A percentile compares a stretch with the other conserved stretches of the same genome.
Conservation (phyloP, 2,797 vertebrate genomes). For the Lepus townsendii region DNA sequence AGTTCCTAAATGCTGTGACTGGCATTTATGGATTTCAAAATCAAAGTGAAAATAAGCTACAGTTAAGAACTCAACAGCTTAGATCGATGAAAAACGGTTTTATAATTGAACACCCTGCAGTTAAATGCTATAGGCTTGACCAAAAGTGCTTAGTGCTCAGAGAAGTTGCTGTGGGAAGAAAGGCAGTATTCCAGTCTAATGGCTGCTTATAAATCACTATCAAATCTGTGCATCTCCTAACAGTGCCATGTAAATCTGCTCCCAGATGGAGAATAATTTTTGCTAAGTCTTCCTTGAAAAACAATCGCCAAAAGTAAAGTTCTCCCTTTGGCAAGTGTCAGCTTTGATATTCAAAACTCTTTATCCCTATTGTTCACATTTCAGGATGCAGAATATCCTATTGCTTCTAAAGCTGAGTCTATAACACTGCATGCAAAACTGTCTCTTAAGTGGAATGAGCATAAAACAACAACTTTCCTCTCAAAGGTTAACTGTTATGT, state of each 20-base stretch:
- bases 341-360: slow-evolving; percentile 58
- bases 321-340: slow-evolving; percentile 31
- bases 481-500: background rate
- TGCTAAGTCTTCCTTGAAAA: slow-evolving; percentile 65
- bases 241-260: slow-evolving; percentile 52
- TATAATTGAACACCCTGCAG: slow-evolving; percentile 75
- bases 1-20: slow-evolving; percentile 83
- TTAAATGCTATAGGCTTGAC: slow-evolving; percentile 83
- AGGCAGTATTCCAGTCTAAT: background rate
- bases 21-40: slow-evolving; percentile 87
- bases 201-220: slow-evolving; percentile 72
- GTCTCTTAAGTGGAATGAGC: slow-evolving; percentile 4
- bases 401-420: background rate
- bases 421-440: background rate
- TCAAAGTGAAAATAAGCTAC: slow-evolving; percentile 88
- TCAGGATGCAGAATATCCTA: slow-evolving; percentile 36
- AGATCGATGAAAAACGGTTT: slow-evolving; percentile 85
- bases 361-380: slow-evolving; percentile 11
- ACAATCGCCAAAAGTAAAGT: background rate
- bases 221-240: slow-evolving; percentile 52
- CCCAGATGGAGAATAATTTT: slow-evolving; percentile 52
- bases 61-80: slow-evolving; percentile 85
- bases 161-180: slow-evolving; percentile 68
- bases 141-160: slow-evolving; percentile 80
- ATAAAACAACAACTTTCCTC: slow-evolving; percentile 43